phyloP scores from a whole-genome alignment of 2,113 vertebrate genomes.

The Trochalopteron elliotii region DNA sequence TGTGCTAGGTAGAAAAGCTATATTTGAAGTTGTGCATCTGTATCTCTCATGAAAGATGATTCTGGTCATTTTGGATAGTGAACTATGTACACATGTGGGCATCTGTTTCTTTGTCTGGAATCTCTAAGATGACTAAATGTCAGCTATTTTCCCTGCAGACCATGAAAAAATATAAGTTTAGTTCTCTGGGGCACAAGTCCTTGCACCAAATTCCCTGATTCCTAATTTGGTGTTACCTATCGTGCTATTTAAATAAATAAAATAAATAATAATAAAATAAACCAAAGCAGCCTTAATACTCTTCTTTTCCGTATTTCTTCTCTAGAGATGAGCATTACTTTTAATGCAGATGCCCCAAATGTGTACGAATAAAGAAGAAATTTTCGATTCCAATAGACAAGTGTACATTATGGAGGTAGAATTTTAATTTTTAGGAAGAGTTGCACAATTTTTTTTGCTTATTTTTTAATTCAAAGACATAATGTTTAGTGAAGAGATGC shows the following conservation, averaged over 20 bases:
- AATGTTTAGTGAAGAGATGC: conserved; percentile 19
- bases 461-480: not conserved
- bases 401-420: not conserved
- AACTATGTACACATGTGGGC: rapidly evolving
- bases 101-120: not conserved
- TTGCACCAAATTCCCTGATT: not conserved
- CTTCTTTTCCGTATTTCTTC: not conserved
- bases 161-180: not conserved
- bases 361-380: not conserved
- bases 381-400: not conserved
- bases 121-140: not conserved
- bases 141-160: not conserved
- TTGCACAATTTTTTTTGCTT: not conserved
- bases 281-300: not conserved
- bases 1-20: not conserved
- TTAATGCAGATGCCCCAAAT: not conserved
- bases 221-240: not conserved
- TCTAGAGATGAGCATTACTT: not conserved
- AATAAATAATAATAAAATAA: too few relatives aligned
- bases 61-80: not conserved
- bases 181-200: not conserved
- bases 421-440: conserved; percentile 11
- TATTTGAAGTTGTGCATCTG: not conserved
- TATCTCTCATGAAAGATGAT: rapidly evolving
- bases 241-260: not conserved